These are phyloP conservation scores for Hippocampus guttulatus DNA, from an alignment of 2,113 vertebrate genomes.

Conservation along the genomic window DNA sequence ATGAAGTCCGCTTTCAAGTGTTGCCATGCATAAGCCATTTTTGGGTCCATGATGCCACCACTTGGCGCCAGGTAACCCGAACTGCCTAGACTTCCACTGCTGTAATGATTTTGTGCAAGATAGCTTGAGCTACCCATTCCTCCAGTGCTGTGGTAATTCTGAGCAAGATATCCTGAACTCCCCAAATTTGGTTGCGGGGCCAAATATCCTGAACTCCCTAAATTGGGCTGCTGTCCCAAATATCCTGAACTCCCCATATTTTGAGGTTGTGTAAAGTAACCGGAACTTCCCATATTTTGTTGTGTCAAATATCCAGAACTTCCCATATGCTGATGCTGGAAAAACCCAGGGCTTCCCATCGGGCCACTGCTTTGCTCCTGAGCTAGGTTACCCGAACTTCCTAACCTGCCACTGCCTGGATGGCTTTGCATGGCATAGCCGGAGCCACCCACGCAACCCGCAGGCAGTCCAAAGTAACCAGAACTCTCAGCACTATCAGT, in stretches of 20 bases:
- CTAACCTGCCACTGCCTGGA: constrained; percentile 54
- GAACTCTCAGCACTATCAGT: constrained; percentile 63
- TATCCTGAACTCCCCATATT: constrained; percentile 56
- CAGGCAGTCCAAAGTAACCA: constrained; percentile 63
- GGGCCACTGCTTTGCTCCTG: constrained; percentile 53
- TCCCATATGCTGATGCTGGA: constrained; percentile 25
- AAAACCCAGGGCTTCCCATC: constrained; percentile 43
- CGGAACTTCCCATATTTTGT: constrained; percentile 55
- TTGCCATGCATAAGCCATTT: constrained; percentile 83
- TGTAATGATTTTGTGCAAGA: constrained; percentile 68
- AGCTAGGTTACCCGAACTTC: constrained; percentile 58
- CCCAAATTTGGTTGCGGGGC: constrained; percentile 54
- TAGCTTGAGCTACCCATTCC: constrained; percentile 65
- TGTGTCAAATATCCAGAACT: constrained; percentile 45
- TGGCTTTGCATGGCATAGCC: constrained; percentile 56
- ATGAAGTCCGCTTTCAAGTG: constrained; percentile 84
- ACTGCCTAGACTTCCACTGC: constrained; percentile 66
- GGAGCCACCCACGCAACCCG: constrained; percentile 43
- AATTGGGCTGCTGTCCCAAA: constrained; percentile 54
- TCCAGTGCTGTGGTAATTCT: constrained; percentile 62
- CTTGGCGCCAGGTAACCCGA: constrained; percentile 63
- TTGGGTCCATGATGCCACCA: constrained; percentile 71
- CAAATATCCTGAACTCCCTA: constrained; percentile 55
- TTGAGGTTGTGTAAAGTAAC: constrained; percentile 55
- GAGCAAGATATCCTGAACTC: constrained; percentile 60